Evolutionary conservation across 2,797 vertebrate genomes (phyloP), one percentile per base, ranked within the genome.

Genomic region (Enteromius trimaculatus): DNA sequence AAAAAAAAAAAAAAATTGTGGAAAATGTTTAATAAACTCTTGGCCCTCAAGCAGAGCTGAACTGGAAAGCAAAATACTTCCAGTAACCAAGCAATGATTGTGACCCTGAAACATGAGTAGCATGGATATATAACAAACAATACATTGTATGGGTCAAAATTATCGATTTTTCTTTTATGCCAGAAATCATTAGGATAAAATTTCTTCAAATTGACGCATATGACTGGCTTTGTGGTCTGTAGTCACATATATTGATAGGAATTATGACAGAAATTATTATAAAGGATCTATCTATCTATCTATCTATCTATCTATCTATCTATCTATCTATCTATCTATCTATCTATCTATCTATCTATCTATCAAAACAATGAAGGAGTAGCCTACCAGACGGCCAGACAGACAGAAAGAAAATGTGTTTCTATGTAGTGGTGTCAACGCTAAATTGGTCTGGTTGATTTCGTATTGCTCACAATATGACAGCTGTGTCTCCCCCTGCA

Each of bases 401-500:
- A 76, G 29, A 37, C 47, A 31, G 21, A 26, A 21, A 47, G 21
- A 14, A 44, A 34, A 72, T 31, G 11, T 13, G 39, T 53, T 34
- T 21, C 65, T 31, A 21, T 49, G 26, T 47, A 64, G 13, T 39
- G 10, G 39, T 65, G 42, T 49, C 42, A 47, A 49, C 9, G 23
- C 11, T 29, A 47, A 76, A 65, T 47, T 14, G 55, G 16, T 53
- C 31, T 49, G 13, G 26, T 29, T n/a, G 31, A 49, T 83, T 64
- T 65, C 29, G 26, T 16, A 37, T 42, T 34, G 29, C 44, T 42
- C 44, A 31, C 21, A 13, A n/a, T 51, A 42, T 26, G 60, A 82
- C 62, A 77, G 81, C 80, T 64, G 70, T 74, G 80, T 55, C 71
- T 76, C 44, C 71, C 58, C 60, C 81, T 31, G 60, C 72, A 82